Evolutionary conservation across 2,113 vertebrate species (phyloP).

Genomic region (Trinectes maculatus): DNA sequence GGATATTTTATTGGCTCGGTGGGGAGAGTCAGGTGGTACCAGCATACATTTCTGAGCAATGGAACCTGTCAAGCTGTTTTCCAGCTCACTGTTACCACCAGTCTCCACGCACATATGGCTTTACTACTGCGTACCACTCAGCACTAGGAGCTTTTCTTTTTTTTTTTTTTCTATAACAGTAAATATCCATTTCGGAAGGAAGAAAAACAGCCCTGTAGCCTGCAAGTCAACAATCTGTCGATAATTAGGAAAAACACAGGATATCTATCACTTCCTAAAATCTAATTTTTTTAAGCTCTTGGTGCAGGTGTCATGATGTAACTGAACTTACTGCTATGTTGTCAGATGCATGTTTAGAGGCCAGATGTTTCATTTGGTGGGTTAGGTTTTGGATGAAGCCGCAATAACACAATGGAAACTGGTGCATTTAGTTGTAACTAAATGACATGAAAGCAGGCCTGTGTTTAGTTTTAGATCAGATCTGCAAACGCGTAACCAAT

Average conservation of each 20-base stretch:
- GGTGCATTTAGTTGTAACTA: not conserved
- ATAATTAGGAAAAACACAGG: slow-evolving; percentile 3
- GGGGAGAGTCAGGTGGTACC: slow-evolving; percentile 49
- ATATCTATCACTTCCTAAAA: not conserved
- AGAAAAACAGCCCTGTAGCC: not conserved
- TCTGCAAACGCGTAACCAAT: slow-evolving; percentile 25
- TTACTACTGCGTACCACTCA: slow-evolving; percentile 30
- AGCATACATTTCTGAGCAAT: slow-evolving; percentile 17
- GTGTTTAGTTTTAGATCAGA: slow-evolving; percentile 13
- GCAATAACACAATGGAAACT: slow-evolving; percentile 3
- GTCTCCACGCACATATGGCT: slow-evolving; percentile 55
- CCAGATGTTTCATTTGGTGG: not conserved
- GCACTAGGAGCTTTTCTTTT: slow-evolving; percentile 6
- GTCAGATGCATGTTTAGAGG: not conserved
- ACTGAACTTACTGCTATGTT: not conserved
- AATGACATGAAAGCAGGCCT: slow-evolving; percentile 1
- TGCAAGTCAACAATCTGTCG: slow-evolving; percentile 1
- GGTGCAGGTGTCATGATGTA: slow-evolving; percentile 2
- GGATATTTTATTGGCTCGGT: slow-evolving; percentile 48
- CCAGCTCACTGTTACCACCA: slow-evolving; percentile 39
- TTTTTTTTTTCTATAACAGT: not conserved
- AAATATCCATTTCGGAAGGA: not conserved
- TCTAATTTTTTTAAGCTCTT: not conserved
- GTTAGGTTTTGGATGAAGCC: not conserved
- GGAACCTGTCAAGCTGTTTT: slow-evolving; percentile 47